Evolutionary conservation across 1,140 invertebrate species (phyloP).

Genomic region (Procambarus virginalis): DNA sequence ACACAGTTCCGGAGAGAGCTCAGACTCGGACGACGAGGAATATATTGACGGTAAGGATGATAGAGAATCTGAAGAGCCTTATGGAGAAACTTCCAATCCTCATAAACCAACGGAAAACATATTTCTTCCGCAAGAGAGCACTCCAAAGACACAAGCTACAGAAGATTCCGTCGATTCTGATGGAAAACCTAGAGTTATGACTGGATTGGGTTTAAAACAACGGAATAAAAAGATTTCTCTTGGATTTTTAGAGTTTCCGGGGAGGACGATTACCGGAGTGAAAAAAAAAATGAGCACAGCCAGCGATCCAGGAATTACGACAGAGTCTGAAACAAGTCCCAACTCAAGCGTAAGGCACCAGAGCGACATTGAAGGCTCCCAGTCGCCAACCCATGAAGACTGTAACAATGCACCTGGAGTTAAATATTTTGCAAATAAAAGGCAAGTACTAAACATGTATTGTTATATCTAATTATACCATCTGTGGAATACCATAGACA

Average conservation of each 20-base stretch:
- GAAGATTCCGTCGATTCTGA: too few relatives aligned
- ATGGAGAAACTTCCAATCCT: background rate
- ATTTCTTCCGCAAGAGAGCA: too few relatives aligned
- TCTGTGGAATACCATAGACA: too few relatives aligned
- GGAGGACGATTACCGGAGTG: constrained; percentile 38
- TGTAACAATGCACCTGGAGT: background rate
- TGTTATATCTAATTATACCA: too few relatives aligned
- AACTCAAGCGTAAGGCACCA: constrained; percentile 23
- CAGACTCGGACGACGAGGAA: constrained; percentile 66
- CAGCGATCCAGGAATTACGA: constrained; percentile 56
- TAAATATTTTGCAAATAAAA: constrained; percentile 52
- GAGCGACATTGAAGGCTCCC: constrained; percentile 44
- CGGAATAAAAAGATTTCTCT: constrained; percentile 7
- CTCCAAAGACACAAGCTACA: too few relatives aligned
- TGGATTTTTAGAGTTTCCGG: constrained; percentile 12
- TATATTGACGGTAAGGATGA: constrained; percentile 68
- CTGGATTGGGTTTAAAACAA: background rate
- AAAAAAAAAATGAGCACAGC: constrained; percentile 47
- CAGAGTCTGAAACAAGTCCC: background rate
- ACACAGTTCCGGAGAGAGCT: constrained; percentile 55
- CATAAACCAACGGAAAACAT: too few relatives aligned
- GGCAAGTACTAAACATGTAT: constrained; percentile 9
- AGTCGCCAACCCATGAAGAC: background rate
- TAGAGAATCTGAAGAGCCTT: constrained; percentile 41
- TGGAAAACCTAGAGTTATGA: too few relatives aligned